phyloP scores from a whole-genome alignment of 1,140 invertebrate species.

The Trialeurodes vaporariorum region DNA sequence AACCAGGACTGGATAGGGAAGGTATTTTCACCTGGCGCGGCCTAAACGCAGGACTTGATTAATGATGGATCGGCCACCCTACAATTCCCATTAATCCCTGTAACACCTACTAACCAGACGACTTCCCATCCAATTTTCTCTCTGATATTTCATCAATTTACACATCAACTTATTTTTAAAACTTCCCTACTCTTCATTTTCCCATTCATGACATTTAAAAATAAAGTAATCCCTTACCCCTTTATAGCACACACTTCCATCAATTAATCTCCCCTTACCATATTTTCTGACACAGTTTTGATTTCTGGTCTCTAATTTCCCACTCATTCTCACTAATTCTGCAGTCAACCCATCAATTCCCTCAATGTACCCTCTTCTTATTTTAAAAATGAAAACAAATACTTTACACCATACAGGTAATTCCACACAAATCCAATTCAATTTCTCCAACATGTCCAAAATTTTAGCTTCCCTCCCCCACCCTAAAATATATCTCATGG shows the following conservation, averaged over 20 bases:
- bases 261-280: not conserved
- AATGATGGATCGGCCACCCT: too few species aligned
- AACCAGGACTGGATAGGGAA: too few species aligned
- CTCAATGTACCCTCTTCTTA: not conserved
- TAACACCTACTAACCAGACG: not conserved
- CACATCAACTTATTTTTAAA: not conserved
- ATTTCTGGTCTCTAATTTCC: not conserved
- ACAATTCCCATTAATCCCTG: not conserved
- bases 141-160: not conserved
- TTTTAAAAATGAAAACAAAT: not conserved
- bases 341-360: not conserved
- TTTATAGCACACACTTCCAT: not conserved
- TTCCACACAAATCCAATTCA: not conserved
- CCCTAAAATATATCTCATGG: not conserved
- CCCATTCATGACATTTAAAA: not conserved
- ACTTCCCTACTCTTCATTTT: not conserved
- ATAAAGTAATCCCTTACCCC: not conserved
- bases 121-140: not conserved
- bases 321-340: not conserved
- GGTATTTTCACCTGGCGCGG: too few species aligned
- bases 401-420: not conserved
- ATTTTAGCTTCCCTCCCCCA: not conserved
- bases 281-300: not conserved
- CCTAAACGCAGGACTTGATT: too few species aligned
- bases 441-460: not conserved